These are phyloP conservation scores for Cinclus cinclus DNA, from an alignment of 2,113 vertebrate species.

Conservation along the genomic window DNA sequence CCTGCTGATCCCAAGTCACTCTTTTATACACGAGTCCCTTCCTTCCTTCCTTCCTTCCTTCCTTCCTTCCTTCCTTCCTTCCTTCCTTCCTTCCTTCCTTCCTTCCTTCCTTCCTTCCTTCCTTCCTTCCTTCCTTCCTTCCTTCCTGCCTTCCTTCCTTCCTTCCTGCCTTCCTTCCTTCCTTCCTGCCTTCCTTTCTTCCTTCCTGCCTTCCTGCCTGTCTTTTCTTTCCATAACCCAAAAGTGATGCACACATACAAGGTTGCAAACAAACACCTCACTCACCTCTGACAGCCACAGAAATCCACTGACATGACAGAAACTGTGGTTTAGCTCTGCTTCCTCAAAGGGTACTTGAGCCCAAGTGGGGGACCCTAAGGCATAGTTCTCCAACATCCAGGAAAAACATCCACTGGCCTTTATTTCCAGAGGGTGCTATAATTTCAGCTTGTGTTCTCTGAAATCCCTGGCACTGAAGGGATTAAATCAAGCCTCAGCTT, in stretches of 20 bases:
- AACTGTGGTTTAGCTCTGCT: not conserved
- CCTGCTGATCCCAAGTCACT: not conserved
- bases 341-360: not conserved
- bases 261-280: not conserved
- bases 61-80: not conserved
- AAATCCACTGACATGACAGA: not conserved
- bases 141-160: not conserved
- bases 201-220: too few relatives aligned
- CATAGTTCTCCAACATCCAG: not conserved
- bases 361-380: not conserved
- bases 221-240: not conserved
- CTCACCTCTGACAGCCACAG: not conserved
- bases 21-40: not conserved
- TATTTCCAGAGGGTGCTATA: not conserved
- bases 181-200: not conserved
- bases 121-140: not conserved
- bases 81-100: not conserved
- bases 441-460: not conserved
- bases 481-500: constrained; percentile 34
- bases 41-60: not conserved
- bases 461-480: not conserved
- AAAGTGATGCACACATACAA: not conserved
- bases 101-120: not conserved
- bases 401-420: not conserved
- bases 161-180: not conserved